phyloP scores from a whole-genome alignment of 1,140 invertebrate species.

The Zaprionus lachaisei region DNA sequence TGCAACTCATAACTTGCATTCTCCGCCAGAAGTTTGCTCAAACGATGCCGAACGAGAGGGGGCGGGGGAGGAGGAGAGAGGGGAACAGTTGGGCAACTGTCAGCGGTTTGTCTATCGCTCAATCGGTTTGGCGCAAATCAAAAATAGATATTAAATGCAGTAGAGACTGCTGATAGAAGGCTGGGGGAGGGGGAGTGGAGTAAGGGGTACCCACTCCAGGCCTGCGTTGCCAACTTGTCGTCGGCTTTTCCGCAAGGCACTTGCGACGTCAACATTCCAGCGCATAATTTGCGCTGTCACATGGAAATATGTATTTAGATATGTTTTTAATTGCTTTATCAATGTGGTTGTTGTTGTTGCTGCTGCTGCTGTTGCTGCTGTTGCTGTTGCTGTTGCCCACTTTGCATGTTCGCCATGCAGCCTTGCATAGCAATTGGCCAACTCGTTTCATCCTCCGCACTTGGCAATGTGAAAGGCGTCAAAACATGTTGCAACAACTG shows the following conservation, averaged over 20 bases:
- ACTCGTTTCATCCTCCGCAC: slow-evolving; percentile 51
- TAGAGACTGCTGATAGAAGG: slow-evolving; percentile 22
- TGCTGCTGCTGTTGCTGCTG: not conserved
- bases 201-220: not conserved
- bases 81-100: slow-evolving; percentile 30
- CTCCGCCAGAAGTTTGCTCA: slow-evolving; percentile 41
- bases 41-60: slow-evolving; percentile 57
- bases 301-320: slow-evolving; percentile 69
- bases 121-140: slow-evolving; percentile 62
- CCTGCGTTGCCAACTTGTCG: not conserved
- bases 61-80: too few species aligned
- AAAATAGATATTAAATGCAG: slow-evolving; percentile 59
- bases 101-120: slow-evolving; percentile 74
- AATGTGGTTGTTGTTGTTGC: slow-evolving; percentile 46
- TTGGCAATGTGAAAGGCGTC: slow-evolving; percentile 56
- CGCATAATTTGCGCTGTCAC: slow-evolving; percentile 74
- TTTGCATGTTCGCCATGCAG: slow-evolving; percentile 64
- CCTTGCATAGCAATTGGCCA: slow-evolving; percentile 72
- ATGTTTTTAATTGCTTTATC: slow-evolving; percentile 80
- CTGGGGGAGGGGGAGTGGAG: not conserved
- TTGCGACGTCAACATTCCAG: slow-evolving; percentile 60
- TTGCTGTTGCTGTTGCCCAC: slow-evolving; percentile 15
- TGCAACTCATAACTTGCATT: slow-evolving; percentile 25
- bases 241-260: slow-evolving; percentile 35
- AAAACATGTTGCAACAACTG: slow-evolving; percentile 60